These are phyloP conservation scores for Hypotaenidia okinawae DNA, from an alignment of 2,797 vertebrate species.

Conservation along the genomic window DNA sequence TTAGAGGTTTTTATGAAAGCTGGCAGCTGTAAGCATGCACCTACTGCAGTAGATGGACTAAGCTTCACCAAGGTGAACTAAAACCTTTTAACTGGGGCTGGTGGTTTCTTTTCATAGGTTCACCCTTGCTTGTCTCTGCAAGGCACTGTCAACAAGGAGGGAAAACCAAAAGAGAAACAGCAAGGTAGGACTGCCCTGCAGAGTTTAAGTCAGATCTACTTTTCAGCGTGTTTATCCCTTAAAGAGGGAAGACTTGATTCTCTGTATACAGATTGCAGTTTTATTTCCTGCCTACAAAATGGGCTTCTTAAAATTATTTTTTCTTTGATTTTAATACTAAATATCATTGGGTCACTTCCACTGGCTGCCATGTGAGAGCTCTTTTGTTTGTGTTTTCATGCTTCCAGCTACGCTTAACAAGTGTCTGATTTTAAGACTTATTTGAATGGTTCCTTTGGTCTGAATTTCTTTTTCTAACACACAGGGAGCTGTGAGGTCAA, in stretches of 20 bases:
- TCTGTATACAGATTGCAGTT: background rate
- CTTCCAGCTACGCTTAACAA: background rate
- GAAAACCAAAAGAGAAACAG: conserved; percentile 11
- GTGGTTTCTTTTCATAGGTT: conserved; percentile 65
- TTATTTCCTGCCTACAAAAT: background rate
- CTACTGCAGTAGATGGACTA: background rate
- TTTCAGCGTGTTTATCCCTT: background rate
- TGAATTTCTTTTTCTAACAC: background rate
- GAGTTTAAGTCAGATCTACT: background rate
- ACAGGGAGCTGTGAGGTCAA: conserved; percentile 69
- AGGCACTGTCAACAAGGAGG: conserved; percentile 56
- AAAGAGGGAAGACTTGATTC: background rate
- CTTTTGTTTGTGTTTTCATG: background rate
- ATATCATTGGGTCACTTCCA: background rate
- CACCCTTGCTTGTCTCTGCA: conserved; percentile 76
- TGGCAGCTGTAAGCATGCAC: background rate
- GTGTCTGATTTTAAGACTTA: background rate
- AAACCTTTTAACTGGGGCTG: background rate
- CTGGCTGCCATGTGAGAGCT: background rate
- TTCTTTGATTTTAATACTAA: background rate
- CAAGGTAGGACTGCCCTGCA: conserved; percentile 38
- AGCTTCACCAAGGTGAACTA: background rate
- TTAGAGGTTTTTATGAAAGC: background rate
- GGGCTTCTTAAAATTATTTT: background rate
- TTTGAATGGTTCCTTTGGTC: background rate